Base-by-base conservation (phyloP, 2,113 vertebrate genomes). In the Eretmochelys imbricata region DNA sequence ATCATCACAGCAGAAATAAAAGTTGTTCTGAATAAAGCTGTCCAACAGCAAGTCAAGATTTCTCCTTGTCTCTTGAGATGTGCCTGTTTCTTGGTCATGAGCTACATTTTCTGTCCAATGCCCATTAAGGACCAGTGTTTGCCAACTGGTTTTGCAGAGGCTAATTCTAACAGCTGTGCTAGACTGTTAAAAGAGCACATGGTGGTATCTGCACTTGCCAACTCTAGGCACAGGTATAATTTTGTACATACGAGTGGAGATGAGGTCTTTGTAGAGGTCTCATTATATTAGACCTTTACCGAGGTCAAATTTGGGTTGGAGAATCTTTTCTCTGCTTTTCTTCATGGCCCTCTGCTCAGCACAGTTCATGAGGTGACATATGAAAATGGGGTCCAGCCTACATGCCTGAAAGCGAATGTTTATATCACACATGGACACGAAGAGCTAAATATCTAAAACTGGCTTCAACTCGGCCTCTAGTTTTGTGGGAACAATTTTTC, bases 11-110 rank as follows among this genome's bases (percentile, higher is more conserved):
- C 19, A 31, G 92, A 94, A 93, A 85, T 93, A 81, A 65, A 93
- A 87, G 51, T 85, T 3, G 31, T 88, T 96, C 78, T 88, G 75
- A 98, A 98, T 97, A 98, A 98, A 98, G 93, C 93, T 93, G 94
- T 97, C 79, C 94, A 95, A 97, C 93, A 97, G 97, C 96, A 98
- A 94, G 95, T 88, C 89, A 94, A 51, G 84, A 50, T 92, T 92
- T 78, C 69, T 97, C 76, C 81, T 94, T 85, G 75, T 96, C 88
- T 96, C 31, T 93, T 29, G 38, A 91, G 75, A 92, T 53, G 7
- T 13, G 10, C 59, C 80, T 6, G 5, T 81, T 81, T 81, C 80
- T 53, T 20, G 17, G 35, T 46, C 38, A 76, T 25, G 38, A 76
- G 42, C 72, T 76, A 42, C 72, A 42, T 25, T 76, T 25, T 76